phyloP scores from a whole-genome alignment of 2,113 vertebrate genomes.

The Ibidorhyncha struthersii region DNA sequence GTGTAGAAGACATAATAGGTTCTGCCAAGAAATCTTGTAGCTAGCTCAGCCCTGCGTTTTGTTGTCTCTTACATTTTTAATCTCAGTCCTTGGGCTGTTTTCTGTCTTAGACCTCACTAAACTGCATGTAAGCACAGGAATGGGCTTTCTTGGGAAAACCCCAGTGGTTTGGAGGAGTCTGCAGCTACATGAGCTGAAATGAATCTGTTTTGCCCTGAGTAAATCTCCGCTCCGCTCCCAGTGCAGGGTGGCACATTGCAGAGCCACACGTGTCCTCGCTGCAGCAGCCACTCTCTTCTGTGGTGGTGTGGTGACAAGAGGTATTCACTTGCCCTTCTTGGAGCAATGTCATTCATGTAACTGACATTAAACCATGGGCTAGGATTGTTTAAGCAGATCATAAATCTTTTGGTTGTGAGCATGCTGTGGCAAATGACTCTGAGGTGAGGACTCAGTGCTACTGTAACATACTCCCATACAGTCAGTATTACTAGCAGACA shows the following conservation, averaged over 20 bases:
- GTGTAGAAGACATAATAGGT: not conserved
- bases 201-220: not conserved
- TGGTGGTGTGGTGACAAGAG: not conserved
- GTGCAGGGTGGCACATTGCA: not conserved
- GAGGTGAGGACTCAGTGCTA: not conserved
- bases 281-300: not conserved
- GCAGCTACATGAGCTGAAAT: not conserved
- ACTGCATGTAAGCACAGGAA: not conserved
- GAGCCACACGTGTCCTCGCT: not conserved
- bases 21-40: not conserved
- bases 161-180: not conserved
- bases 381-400: not conserved
- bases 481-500: not conserved
- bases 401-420: not conserved
- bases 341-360: not conserved
- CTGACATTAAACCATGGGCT: not conserved
- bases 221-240: not conserved
- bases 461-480: not conserved
- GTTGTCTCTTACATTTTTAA: not conserved
- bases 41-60: not conserved
- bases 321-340: not conserved
- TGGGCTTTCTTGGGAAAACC: not conserved
- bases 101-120: not conserved
- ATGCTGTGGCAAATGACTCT: not conserved
- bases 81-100: not conserved